Conservation (phyloP, 2,888 invertebrate species). For the Pollenia amentaria region DNA sequence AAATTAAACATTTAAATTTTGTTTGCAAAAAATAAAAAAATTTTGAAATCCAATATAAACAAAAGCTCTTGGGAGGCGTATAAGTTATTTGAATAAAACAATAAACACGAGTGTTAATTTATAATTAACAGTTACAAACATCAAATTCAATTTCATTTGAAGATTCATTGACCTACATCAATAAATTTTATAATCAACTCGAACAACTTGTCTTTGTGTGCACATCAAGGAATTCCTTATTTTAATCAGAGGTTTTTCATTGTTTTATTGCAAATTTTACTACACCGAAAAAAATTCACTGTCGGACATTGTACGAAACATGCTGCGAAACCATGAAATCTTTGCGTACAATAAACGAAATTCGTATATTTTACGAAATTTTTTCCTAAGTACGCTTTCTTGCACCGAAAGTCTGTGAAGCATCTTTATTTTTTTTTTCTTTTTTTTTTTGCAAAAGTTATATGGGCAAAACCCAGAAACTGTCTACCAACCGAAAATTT, state of each 20-base stretch:
- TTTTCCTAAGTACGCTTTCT: no score
- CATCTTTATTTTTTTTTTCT: no score
- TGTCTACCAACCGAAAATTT: no score
- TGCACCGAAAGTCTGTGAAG: no score
- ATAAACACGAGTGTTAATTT: background rate
- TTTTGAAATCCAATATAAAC: background rate
- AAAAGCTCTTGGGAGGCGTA: background rate
- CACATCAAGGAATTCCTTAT: constrained; percentile 60
- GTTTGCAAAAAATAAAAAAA: background rate
- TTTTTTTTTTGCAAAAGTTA: no score
- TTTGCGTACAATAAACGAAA: no score
- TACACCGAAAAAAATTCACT: background rate
- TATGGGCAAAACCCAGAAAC: no score
- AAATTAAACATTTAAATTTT: constrained; percentile 16
- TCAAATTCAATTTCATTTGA: constrained; percentile 41
- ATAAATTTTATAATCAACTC: constrained; percentile 25
- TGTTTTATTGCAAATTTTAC: background rate
- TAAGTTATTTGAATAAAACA: background rate
- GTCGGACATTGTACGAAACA: no score
- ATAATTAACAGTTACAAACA: background rate
- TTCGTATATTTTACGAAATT: no score
- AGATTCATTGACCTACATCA: constrained; percentile 63
- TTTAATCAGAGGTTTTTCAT: constrained; percentile 4
- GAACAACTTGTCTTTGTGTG: constrained; percentile 18
- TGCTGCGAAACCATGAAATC: no score